These are phyloP conservation scores for zebrafish (Danio rerio) DNA, from an alignment of 2,113 vertebrate species.

Conservation along the genomic window DNA sequence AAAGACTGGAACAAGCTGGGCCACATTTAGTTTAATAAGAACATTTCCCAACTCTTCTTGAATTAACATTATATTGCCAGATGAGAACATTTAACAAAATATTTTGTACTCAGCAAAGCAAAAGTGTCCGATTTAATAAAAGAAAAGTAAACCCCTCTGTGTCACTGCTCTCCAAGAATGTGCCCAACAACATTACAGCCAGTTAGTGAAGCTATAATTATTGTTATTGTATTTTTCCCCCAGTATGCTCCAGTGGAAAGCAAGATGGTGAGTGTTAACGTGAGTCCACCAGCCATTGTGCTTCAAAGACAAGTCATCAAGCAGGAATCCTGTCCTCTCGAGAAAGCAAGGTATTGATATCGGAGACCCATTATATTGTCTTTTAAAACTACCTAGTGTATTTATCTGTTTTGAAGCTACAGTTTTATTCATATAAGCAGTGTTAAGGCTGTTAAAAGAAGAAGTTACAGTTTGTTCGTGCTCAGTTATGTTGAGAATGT, in stretches of 20 bases:
- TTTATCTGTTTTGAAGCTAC: background rate
- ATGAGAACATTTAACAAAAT: background rate
- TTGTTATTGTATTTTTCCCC: conserved; percentile 43
- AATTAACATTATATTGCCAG: background rate
- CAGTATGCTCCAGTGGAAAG: conserved; percentile 75
- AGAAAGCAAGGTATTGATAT: conserved; percentile 71
- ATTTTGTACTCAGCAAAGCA: background rate
- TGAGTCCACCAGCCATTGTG: conserved; percentile 83
- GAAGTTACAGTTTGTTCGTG: background rate
- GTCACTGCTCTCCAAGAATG: conserved; percentile 7
- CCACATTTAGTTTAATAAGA: background rate
- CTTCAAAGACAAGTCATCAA: conserved; percentile 83
- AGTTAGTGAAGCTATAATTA: conserved; percentile 16
- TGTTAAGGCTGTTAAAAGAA: background rate
- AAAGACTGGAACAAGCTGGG: background rate
- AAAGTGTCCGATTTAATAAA: background rate
- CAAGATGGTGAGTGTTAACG: conserved; percentile 70
- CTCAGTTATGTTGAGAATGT: background rate
- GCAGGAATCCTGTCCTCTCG: conserved; percentile 73
- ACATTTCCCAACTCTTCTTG: background rate
- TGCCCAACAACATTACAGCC: background rate
- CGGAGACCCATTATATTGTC: background rate
- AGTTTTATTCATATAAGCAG: background rate
- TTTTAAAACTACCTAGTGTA: background rate
- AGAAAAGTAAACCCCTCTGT: background rate